Base-by-base conservation (phyloP, 2,888 invertebrate genomes). In the Anoncus sp. region DNA sequence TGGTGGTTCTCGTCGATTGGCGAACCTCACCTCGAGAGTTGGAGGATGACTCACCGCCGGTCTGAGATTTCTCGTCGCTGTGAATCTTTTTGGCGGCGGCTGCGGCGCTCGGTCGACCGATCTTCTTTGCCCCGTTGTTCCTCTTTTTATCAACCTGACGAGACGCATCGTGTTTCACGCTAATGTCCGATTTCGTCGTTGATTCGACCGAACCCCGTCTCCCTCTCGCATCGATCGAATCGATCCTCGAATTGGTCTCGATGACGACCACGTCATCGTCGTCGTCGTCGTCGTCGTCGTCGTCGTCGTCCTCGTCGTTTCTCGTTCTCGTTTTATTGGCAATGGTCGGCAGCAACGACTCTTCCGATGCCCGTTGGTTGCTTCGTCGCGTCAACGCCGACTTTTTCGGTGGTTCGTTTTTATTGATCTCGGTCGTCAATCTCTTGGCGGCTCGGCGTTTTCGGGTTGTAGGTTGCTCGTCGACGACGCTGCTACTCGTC, bases 181-280 rank as follows among this genome's bases (percentile, higher is more conserved):
- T 24, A 20, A 16, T 47, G 20, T 27, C 35, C 7, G n/a, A 20
- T 5, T 20, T 35, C 49, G 49, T 20, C 35, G 35, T 31, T 0
- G 51, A 38, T 49, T 65, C 49, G 24, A 27, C 43, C 1, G 65
- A 51, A 14, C 38, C 22, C 14, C 65, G 65, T 16, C 49, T 49
- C 22, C 5, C 12, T 3, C 35, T 38, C 5, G 35, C 12, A 3
- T 38, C 38, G 38, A 38, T 12, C 31, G 31, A 31, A 12, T 12
- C 38, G 10, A 10, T 38, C 10, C 38, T 12, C 38, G 38, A 9
- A 9, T 10, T 38, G 2, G 12, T 38, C 10, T 38, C 18, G 7
- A 10, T 18, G 9, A n/a, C 35, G 18, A 35, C 63, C 35, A 55
- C 2, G 45, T 31, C 16, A 20, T 27, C 51, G 7, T 7, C 49